Percentiles rank a stretch among this genome's conserved stretches.
phyloP scores from a whole-genome alignment of 2,113 vertebrate genomes.

The Arenaria interpres region DNA sequence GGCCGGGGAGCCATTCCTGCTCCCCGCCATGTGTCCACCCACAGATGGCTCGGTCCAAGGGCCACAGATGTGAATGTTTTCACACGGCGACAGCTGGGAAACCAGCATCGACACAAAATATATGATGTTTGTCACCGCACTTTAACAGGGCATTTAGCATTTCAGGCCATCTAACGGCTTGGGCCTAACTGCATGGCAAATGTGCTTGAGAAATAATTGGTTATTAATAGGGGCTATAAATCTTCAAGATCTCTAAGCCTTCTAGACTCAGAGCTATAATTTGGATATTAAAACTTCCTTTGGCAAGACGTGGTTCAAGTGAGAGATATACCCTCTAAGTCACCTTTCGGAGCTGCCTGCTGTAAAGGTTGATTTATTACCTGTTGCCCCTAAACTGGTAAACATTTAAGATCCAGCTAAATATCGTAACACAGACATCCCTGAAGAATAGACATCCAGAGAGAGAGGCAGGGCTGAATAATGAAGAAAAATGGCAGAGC shows the following conservation, averaged over 20 bases:
- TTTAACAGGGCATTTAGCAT: slow-evolving; percentile 61
- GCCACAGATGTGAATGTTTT: not conserved
- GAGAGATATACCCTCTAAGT: slow-evolving; percentile 65
- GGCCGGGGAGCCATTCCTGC: not conserved
- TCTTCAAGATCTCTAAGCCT: slow-evolving; percentile 37
- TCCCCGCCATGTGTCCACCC: not conserved
- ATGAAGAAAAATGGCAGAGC: not conserved
- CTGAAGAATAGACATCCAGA: not conserved
- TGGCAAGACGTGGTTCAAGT: slow-evolving; percentile 3
- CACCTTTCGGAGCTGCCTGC: slow-evolving; percentile 48
- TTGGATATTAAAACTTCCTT: slow-evolving; percentile 68
- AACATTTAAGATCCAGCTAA: slow-evolving; percentile 51
- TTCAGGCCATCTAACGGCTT: not conserved
- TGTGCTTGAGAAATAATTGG: slow-evolving; percentile 59
- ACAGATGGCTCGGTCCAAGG: not conserved
- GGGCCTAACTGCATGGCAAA: not conserved
- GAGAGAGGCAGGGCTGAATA: not conserved
- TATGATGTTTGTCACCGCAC: slow-evolving; percentile 44
- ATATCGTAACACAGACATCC: not conserved
- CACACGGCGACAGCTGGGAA: not conserved
- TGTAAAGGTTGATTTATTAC: slow-evolving; percentile 60
- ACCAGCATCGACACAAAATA: slow-evolving; percentile 31
- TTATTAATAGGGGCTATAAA: slow-evolving; percentile 71
- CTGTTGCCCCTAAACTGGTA: slow-evolving; percentile 52
- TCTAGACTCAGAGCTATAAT: slow-evolving; percentile 39